Percentiles rank a stretch among this genome's conserved stretches.
phyloP scores from a whole-genome alignment of 2,797 vertebrate species.

The Rhodeus uyekii region DNA sequence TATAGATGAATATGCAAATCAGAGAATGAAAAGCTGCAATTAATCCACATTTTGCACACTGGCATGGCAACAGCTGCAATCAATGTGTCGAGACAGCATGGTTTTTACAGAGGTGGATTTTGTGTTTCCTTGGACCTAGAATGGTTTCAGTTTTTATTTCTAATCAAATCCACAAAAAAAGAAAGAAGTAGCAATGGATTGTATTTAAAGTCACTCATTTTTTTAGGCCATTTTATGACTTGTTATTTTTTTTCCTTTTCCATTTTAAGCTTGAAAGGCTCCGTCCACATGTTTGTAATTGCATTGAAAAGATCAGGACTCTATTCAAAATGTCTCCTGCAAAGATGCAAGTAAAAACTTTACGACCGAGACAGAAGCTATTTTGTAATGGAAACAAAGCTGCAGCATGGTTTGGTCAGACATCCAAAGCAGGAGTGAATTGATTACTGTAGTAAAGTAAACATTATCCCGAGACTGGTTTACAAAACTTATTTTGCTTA shows the following conservation, averaged over 20 bases:
- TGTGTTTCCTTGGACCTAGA: neutral
- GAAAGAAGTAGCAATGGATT: neutral
- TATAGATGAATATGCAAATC: slow-evolving; percentile 54
- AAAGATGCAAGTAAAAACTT: neutral
- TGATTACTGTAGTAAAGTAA: slow-evolving; percentile 46
- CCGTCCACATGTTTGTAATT: too few species aligned
- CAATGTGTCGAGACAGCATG: slow-evolving; percentile 16
- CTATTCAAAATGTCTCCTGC: neutral
- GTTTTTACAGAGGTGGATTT: slow-evolving; percentile 27
- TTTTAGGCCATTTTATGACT: neutral
- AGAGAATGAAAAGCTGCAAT: slow-evolving; percentile 52
- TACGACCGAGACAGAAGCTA: neutral
- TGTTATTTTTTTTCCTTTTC: too few species aligned
- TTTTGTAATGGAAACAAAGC: slow-evolving; percentile 27
- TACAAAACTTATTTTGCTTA: slow-evolving; percentile 54
- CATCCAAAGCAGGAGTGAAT: slow-evolving; percentile 13
- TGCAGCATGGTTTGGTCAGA: slow-evolving; percentile 1
- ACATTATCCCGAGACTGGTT: slow-evolving; percentile 44
- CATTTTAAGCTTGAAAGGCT: neutral
- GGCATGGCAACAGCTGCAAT: slow-evolving; percentile 54
- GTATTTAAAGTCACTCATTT: neutral
- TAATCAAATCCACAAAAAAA: neutral
- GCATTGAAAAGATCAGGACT: neutral
- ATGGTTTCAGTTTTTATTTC: neutral
- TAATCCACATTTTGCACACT: slow-evolving; percentile 52